Evolutionary conservation across 2,888 invertebrate species (phyloP).

Genomic region (Orthosia cruda): DNA sequence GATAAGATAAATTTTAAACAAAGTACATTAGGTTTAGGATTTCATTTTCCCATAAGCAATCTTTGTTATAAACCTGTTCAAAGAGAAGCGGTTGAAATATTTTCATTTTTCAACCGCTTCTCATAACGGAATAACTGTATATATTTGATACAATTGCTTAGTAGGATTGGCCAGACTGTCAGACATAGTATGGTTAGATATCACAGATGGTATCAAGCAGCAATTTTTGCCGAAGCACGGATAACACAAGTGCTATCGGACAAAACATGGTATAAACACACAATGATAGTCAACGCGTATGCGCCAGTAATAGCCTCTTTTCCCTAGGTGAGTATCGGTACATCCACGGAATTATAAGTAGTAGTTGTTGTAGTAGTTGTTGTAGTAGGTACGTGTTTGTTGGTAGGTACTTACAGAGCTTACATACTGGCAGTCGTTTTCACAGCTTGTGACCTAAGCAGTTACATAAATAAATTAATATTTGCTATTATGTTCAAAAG

Average conservation of each 20-base stretch:
- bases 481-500: too few relatives aligned
- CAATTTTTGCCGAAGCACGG: background rate
- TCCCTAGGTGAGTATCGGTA: constrained; percentile 49
- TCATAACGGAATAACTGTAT: background rate
- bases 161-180: background rate
- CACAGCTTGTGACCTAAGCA: background rate
- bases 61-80: too few relatives aligned
- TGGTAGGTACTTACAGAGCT: background rate
- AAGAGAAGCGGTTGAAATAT: too few relatives aligned
- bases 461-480: background rate
- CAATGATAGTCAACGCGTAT: constrained; percentile 58
- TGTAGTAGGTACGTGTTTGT: constrained; percentile 12
- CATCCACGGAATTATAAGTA: constrained; percentile 54
- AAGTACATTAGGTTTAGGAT: too few relatives aligned
- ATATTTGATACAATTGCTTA: background rate
- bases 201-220: background rate
- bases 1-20: too few relatives aligned
- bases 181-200: background rate
- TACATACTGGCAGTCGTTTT: background rate
- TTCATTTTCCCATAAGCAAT: too few relatives aligned
- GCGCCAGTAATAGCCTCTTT: constrained; percentile 58
- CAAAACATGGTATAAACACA: constrained; percentile 35
- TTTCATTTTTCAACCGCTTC: too few relatives aligned
- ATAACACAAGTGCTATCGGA: constrained; percentile 9
- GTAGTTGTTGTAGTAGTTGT: constrained; percentile 25